Base-by-base conservation (phyloP, 2,888 invertebrate species). In the Aelia acuminata region DNA sequence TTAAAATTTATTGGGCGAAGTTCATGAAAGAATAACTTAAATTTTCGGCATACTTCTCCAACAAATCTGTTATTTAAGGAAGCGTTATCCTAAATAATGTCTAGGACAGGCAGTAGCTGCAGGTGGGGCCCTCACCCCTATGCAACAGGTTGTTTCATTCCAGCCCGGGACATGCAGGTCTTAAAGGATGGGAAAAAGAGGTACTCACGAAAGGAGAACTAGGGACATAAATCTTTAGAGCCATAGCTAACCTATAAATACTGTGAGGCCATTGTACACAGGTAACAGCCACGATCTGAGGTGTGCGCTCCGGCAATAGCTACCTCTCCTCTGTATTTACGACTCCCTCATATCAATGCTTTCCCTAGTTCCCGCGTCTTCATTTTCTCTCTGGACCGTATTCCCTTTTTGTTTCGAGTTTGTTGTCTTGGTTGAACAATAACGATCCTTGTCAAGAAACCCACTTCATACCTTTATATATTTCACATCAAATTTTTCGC, bases 161-260 rank as follows among this genome's bases (percentile, higher is more conserved):
- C 7, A 35, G 7, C 31, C 35, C 3, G 35, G 18, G 18, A 35
- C 35, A 57, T 57, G 26, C n/a, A 53, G 53, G 8, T n/a, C n/a
- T 53, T 53, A 53, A 53, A 57, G 3, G 11, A 26, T 70, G 1
- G 63, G 7, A 35, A 70, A 35, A 70, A 70, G 35, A 4, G 35
- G 63, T 20, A 20, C 63, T 70, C 63, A 70, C 63, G 63, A 70
- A 35, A 63, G 31, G 1, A 63, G 35, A 7, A 31, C 35, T 35
- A 35, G 1, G 35, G 63, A 8, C 35, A 35, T 70, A 70, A 70
- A 70, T 70, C 63, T 70, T 35, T 0, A 8, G 35, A 70, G 63
- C 63, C 63, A 18, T 70, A 35, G 63, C 63, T 70, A 35, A 70
- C 63, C 63, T 70, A 70, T 70, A 70, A 70, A 70, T 70, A 70